Evolutionary conservation across 2,888 invertebrate species (phyloP), one percentile per base, ranked within the genome.

Genomic region (Lycia hirtaria): DNA sequence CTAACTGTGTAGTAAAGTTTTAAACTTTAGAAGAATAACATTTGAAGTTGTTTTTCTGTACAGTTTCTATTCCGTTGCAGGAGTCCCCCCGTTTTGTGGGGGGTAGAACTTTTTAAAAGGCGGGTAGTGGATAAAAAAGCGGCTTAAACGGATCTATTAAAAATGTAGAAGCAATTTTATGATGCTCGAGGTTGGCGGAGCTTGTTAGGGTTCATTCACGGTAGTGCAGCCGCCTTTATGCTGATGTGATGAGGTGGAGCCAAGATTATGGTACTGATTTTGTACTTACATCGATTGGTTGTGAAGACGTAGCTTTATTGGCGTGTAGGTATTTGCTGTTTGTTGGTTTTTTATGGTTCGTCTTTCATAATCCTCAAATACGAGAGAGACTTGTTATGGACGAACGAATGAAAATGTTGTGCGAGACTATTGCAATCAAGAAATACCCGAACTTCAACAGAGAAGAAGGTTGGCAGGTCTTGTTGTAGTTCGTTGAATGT

Each of bases 111-210:
- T 76, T 86, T 85, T 81, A 75, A 83, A 83, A 71, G 73, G 76
- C 76, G 75, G 79, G 74, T 79, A 80, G 82, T 83, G 77, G 78
- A 81, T 81, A 85, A 88, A 88, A 88, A 88, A 85, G 83, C 81
- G 77, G 83, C 83, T 88, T 88, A 88, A 88, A 82, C 82, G 85
- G 82, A 86, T 87, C 81, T 85, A 85, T 89, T 87, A 88, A 88
- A 87, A 82, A 89, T 89, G 81, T 82, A 89, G 73, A 75, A 76
- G 85, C 85, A 89, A 89, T 89, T 88, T 85, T 72, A 73, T 78
- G 79, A 78, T 64, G 71, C 35, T 45, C 45, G 9, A 45, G 33
- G 32, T 65, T 75, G 78, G 55, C 28, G 58, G 62, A 47, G 68
- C 76, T 85, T 78, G 76, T 85, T 83, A 84, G 72, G 64, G 73